Evolutionary conservation across 2,797 vertebrate genomes (phyloP).

Genomic region (Columba guinea): DNA sequence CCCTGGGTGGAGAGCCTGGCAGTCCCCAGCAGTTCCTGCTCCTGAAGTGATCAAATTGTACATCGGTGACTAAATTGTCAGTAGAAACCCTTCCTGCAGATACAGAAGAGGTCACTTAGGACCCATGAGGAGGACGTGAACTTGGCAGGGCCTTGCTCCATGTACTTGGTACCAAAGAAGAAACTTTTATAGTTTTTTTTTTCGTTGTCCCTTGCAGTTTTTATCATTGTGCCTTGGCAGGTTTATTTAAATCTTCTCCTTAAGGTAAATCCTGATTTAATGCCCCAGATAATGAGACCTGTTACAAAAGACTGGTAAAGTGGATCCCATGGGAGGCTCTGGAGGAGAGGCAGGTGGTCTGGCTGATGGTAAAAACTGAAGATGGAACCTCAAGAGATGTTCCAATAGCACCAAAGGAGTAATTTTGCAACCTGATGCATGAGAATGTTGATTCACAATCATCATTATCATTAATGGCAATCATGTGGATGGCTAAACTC

Average conservation of each 20-base stretch:
- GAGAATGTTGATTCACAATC: neutral
- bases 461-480: constrained; percentile 1
- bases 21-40: neutral
- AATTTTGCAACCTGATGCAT: neutral
- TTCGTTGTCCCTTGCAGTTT: neutral
- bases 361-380: neutral
- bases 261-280: neutral
- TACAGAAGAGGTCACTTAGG: neutral
- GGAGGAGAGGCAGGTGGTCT: constrained; percentile 18
- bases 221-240: neutral
- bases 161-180: neutral
- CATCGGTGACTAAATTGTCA: neutral
- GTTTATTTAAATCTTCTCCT: neutral
- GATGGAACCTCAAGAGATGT: constrained; percentile 9
- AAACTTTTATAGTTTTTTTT: neutral
- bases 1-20: neutral
- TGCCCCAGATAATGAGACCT: neutral
- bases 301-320: neutral
- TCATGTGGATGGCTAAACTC: neutral
- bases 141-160: no score
- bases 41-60: neutral
- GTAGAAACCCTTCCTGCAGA: neutral
- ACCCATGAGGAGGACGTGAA: fast-evolving
- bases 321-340: neutral
- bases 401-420: neutral